A percentile compares a stretch with the other conserved stretches of the same genome.
These are phyloP conservation scores for Drosophila hydei DNA, from an alignment of 1,140 invertebrate genomes.

Conservation along the genomic window DNA sequence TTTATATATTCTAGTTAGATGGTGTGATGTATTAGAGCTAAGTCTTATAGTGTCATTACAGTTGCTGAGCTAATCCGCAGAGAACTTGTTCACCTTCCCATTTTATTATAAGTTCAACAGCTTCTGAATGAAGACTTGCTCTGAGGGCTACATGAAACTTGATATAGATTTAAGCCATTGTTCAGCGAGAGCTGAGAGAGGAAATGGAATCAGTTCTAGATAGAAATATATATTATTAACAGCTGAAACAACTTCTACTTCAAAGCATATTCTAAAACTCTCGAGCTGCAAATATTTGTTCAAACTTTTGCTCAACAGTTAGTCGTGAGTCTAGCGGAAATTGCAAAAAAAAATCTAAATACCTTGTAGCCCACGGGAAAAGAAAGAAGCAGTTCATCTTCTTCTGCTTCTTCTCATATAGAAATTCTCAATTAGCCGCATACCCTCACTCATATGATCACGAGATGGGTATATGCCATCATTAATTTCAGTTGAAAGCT, in stretches of 20 bases:
- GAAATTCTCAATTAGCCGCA: background rate
- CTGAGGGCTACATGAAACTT: background rate
- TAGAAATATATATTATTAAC: background rate
- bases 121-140: background rate
- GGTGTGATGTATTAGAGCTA: too few species aligned
- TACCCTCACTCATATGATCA: background rate
- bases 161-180: background rate
- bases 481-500: conserved; percentile 7
- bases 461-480: background rate
- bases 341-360: too few species aligned
- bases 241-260: too few species aligned
- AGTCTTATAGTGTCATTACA: too few species aligned
- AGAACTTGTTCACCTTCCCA: too few species aligned
- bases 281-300: too few species aligned
- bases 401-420: background rate
- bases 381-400: too few species aligned
- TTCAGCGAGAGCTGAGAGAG: background rate
- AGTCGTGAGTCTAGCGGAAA: too few species aligned
- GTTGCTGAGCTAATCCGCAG: background rate
- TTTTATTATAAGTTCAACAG: background rate
- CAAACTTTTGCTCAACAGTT: background rate
- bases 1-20: background rate
- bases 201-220: background rate
- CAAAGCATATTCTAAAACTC: too few species aligned
- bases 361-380: too few species aligned